Conservation (phyloP, 2,113 vertebrate species). For the Larimichthys polyactis region DNA sequence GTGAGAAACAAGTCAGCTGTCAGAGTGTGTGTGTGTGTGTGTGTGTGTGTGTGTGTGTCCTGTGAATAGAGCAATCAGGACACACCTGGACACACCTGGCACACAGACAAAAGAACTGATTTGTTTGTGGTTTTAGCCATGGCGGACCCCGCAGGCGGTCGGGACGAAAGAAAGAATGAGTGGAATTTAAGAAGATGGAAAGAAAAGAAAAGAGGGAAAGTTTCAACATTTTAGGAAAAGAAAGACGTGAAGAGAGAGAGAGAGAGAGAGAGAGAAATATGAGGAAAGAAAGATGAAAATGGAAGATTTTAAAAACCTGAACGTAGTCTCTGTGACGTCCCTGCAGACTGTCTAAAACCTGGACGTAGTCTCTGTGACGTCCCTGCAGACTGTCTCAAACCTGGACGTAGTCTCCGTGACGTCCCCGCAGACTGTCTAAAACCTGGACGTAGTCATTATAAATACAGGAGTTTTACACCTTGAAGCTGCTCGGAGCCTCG, state of each 20-base stretch:
- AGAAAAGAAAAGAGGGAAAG: not conserved
- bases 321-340: no score
- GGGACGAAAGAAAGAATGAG: not conserved
- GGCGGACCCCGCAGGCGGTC: not conserved
- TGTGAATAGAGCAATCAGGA: slow-evolving; percentile 26
- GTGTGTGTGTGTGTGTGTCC: not conserved
- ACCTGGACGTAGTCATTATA: no score
- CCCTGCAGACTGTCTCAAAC: no score
- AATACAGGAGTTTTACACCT: no score
- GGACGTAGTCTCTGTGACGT: no score
- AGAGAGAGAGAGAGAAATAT: not conserved
- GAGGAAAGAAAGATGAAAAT: no score
- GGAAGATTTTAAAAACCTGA: no score
- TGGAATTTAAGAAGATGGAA: not conserved
- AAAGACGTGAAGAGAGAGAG: not conserved
- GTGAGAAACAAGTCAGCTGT: not conserved
- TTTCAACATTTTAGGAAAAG: not conserved
- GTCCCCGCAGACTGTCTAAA: no score
- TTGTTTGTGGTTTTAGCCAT: not conserved
- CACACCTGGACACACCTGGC: slow-evolving; percentile 32
- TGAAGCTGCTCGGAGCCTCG: no score
- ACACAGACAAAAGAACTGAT: slow-evolving; percentile 48
- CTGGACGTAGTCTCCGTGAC: no score
- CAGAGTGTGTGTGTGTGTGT: not conserved
- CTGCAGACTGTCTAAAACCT: no score